Base-by-base conservation (phyloP, 2,113 vertebrate genomes). In the Myiozetetes cayanensis region DNA sequence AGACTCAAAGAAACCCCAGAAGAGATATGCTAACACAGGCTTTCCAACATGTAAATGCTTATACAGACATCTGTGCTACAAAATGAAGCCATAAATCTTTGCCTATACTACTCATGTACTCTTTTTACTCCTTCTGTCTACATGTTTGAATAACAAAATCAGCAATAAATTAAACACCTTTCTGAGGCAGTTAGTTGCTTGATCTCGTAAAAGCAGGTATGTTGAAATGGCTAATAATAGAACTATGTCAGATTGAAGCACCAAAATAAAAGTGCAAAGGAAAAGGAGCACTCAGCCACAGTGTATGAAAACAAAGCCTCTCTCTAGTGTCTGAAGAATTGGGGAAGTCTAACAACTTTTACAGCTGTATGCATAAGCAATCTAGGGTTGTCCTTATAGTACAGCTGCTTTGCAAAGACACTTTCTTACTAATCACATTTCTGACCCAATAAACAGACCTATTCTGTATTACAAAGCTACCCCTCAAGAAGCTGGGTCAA, bases 141-240 rank as follows among this genome's bases (percentile, higher is more conserved):
- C 35, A 19, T 18, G 20, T 78, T 67, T 43, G 25, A 83, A 9
- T 74, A 96, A 63, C 65, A 87, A 81, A 80, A 46, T 25, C 46
- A 84, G 15, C 35, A 88, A 82, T 46, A 94, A 93, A 85, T 89
- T 66, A 83, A 63, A 73, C 9, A 9, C 23, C 49, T 74, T 89
- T 93, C 52, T 4, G 1, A 73, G 81, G 68, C n/a, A 81, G 33
- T 80, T 63, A 77, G 33, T 20, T 78, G 14, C 28, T 56, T 49
- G 25, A 37, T 53, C 68, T 84, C 88, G 47, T 75, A 84, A 90
- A 93, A 81, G 15, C 43, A 73, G 76, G 21, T 30, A 84, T 1
- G 1, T 46, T 47, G 15, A 91, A 90, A 84, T 27, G 12, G n/a
- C 31, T 92, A 4, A 20, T 49, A 68, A 81, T 74, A 92, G 90